Evolutionary conservation across 1,140 invertebrate species (phyloP).

Genomic region (Onthophagus taurus): DNA sequence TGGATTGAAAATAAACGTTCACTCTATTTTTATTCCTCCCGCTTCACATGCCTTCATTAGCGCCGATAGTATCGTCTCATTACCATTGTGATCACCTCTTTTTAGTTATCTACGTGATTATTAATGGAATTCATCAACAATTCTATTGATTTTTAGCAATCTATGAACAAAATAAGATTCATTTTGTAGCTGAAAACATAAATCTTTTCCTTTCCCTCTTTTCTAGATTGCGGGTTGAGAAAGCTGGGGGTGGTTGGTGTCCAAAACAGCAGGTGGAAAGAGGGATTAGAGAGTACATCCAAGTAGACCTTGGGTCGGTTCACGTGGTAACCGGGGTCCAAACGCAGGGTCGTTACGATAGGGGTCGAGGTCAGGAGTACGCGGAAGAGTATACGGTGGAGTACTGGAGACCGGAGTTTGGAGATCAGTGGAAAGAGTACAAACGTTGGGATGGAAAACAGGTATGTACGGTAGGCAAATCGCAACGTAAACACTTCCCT

Average conservation of each 20-base stretch:
- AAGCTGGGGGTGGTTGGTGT: constrained; percentile 77
- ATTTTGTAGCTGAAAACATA: no score
- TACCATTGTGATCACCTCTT: no score
- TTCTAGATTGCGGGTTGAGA: constrained; percentile 62
- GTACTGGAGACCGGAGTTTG: constrained; percentile 56
- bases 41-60: no score
- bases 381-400: constrained; percentile 65
- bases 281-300: constrained; percentile 61
- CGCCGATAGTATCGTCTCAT: no score
- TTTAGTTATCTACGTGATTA: no score
- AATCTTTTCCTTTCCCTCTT: no score
- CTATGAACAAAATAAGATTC: no score
- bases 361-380: constrained; percentile 69
- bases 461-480: constrained; percentile 37
- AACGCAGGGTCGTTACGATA: constrained; percentile 71
- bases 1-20: no score
- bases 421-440: constrained; percentile 56
- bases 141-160: no score
- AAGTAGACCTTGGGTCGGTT: constrained; percentile 59
- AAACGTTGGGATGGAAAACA: constrained; percentile 51
- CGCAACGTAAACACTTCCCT: neutral
- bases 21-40: no score
- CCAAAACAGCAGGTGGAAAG: constrained; percentile 59
- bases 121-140: no score
- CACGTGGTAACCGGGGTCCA: constrained; percentile 63